Evolutionary conservation across 1,140 invertebrate species (phyloP).

Genomic region (Aphidius gifuensis): DNA sequence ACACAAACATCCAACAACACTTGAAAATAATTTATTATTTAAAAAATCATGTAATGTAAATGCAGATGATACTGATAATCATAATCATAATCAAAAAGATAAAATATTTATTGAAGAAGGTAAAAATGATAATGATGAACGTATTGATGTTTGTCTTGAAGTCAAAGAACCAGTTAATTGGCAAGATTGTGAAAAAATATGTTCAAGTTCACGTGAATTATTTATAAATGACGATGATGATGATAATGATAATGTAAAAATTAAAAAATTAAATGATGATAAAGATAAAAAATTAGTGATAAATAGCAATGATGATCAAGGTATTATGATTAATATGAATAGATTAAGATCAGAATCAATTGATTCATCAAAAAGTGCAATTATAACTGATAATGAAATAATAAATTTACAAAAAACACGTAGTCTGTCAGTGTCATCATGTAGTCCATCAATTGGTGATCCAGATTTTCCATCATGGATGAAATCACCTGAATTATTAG

Average conservation of each 20-base stretch:
- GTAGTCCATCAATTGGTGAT: slow-evolving; percentile 41
- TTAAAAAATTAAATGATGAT: slow-evolving; percentile 15
- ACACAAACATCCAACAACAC: slow-evolving; percentile 77
- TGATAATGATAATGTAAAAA: slow-evolving; percentile 8
- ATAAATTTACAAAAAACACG: slow-evolving; percentile 37
- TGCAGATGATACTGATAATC: not conserved
- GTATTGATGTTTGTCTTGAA: slow-evolving; percentile 48
- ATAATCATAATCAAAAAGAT: not conserved
- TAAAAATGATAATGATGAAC: slow-evolving; percentile 25
- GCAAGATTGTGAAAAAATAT: slow-evolving; percentile 50
- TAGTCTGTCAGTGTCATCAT: slow-evolving; percentile 50
- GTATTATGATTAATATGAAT: slow-evolving; percentile 12
- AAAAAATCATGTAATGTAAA: slow-evolving; percentile 16
- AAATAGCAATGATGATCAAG: slow-evolving; percentile 16
- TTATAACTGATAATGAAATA: not conserved
- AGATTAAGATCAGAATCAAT: slow-evolving; percentile 24
- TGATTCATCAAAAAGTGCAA: slow-evolving; percentile 29
- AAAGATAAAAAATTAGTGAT: not conserved
- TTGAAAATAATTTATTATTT: slow-evolving; percentile 59
- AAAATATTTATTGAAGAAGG: slow-evolving; percentile 27
- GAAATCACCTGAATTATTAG: slow-evolving; percentile 74
- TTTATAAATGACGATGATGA: not conserved
- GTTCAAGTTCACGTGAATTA: slow-evolving; percentile 40
- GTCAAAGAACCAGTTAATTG: slow-evolving; percentile 48
- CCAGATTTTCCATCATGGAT: slow-evolving; percentile 67